These are phyloP conservation scores for Penaeus indicus DNA, from an alignment of 1,140 invertebrate species.

Conservation along the genomic window DNA sequence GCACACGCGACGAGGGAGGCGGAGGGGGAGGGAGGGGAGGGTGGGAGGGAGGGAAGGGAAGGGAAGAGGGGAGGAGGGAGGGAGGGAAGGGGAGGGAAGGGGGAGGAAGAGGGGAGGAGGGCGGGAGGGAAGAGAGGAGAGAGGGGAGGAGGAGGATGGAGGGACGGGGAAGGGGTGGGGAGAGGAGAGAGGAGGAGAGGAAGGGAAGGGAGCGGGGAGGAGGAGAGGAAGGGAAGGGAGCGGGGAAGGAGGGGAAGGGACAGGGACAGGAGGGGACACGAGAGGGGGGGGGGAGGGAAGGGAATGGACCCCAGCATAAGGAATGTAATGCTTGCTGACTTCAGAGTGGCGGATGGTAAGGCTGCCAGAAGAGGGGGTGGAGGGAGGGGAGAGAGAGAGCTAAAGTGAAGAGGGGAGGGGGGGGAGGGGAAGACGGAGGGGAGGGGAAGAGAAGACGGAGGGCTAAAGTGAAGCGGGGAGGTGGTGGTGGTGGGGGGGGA, in stretches of 20 bases:
- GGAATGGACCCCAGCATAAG: no score
- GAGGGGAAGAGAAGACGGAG: no score
- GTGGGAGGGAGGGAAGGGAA: no score
- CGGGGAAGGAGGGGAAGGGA: no score
- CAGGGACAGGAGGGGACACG: neutral
- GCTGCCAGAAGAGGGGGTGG: no score
- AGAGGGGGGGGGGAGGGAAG: neutral
- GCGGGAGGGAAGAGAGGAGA: neutral
- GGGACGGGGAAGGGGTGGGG: neutral
- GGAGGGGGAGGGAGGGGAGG: neutral
- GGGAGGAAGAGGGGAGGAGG: neutral
- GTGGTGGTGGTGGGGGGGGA: no score
- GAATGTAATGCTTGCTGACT: conserved; percentile 11
- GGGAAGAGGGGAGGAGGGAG: neutral
- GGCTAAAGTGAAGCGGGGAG: no score
- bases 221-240: neutral
- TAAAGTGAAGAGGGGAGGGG: no score
- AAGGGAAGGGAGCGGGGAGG: no score
- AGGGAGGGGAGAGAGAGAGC: no score
- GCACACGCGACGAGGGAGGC: neutral
- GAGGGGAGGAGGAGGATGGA: neutral
- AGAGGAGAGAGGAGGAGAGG: neutral
- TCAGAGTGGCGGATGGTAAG: neutral
- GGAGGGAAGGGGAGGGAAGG: no score
- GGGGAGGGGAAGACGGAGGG: no score